Evolutionary conservation across 2,113 vertebrate species (phyloP).

Genomic region (Puntigrus tetrazona): DNA sequence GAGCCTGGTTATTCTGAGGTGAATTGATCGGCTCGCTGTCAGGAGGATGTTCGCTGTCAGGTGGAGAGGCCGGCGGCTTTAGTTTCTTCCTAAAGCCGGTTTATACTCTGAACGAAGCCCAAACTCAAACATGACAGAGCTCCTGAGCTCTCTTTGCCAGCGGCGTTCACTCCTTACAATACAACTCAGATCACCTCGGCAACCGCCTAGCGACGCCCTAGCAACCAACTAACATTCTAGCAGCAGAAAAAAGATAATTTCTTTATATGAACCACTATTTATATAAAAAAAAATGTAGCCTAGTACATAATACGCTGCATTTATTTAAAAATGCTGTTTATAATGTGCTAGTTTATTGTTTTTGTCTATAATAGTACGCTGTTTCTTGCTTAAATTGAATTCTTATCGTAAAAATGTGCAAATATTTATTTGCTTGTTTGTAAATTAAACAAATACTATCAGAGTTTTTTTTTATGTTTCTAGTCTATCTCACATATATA

Average conservation of each 20-base stretch:
- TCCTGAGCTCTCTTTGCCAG: not conserved
- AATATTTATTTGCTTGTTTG: not conserved
- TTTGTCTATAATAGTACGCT: too few species aligned
- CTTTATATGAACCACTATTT: not conserved
- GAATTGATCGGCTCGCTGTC: slow-evolving; percentile 36
- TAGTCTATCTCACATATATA: too few species aligned
- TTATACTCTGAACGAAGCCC: not conserved
- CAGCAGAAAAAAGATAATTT: not conserved
- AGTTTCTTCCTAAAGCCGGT: not conserved
- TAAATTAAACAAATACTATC: not conserved
- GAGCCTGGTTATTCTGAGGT: slow-evolving; percentile 33
- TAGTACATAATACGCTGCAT: not conserved
- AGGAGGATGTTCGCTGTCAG: not conserved
- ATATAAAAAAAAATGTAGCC: not conserved
- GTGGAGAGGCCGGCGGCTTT: not conserved
- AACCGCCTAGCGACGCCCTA: not conserved
- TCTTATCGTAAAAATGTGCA: too few species aligned
- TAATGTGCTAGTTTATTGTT: too few species aligned
- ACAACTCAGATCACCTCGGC: not conserved
- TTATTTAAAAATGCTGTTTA: not conserved
- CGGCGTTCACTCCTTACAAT: not conserved
- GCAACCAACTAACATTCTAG: not conserved
- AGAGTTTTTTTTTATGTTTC: not conserved
- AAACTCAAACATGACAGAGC: not conserved
- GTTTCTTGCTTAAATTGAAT: too few species aligned